Conservation (phyloP, 2,888 invertebrate species). For the Tenthredo scrophulariae region DNA sequence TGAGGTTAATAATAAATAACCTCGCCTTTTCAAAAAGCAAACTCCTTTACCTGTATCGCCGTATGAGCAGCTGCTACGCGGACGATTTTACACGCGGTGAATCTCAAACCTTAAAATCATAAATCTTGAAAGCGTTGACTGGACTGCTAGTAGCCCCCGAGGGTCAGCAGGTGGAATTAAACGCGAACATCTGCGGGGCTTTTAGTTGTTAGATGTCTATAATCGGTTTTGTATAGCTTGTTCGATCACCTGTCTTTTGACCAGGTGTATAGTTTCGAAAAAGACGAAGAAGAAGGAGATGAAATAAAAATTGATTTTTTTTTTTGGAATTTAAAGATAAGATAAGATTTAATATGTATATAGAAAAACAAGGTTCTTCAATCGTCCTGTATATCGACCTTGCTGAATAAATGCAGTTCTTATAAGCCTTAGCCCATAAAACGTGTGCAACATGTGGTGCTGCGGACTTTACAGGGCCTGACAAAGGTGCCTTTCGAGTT, state of each 20-base stretch:
- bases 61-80: neutral
- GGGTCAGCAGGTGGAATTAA: constrained; percentile 4
- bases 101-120: neutral
- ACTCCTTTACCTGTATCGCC: neutral
- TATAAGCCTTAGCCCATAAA: neutral
- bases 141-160: neutral
- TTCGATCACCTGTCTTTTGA: neutral
- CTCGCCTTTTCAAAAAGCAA: neutral
- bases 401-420: neutral
- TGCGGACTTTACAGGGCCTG: neutral
- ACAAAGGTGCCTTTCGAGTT: constrained; percentile 46
- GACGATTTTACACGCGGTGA: neutral
- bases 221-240: neutral
- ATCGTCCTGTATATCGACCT: neutral
- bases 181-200: neutral
- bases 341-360: neutral
- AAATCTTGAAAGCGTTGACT: neutral
- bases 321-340: neutral
- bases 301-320: too few relatives aligned
- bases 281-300: neutral
- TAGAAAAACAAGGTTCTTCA: neutral
- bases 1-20: neutral
- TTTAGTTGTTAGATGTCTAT: neutral
- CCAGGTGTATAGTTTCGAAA: neutral
- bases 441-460: neutral